Base-by-base conservation (phyloP, 2,888 invertebrate genomes). In the Polymixis flavicincta region DNA sequence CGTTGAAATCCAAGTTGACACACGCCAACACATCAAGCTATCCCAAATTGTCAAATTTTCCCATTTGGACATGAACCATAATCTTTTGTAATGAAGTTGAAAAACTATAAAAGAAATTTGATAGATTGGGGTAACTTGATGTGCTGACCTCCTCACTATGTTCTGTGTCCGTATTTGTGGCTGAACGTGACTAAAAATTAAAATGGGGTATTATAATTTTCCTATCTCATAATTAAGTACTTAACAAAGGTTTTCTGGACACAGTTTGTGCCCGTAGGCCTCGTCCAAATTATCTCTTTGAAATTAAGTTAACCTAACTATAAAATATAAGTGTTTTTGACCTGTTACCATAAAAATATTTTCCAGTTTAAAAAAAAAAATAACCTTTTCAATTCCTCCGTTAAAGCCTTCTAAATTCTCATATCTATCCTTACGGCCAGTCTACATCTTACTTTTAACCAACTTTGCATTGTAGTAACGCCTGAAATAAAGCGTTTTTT, bases 401-500 rank as follows among this genome's bases (percentile, higher is more conserved):
- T 50, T 14, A 17, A 14, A 60, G 14, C 28, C 13, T 37, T 48
- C 13, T 28, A 14, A 54, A 57, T 59, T 78, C 61, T 69, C 28
- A 66, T n/a, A 66, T 45, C 13, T 37, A 52, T 60, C 11, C 48
- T 69, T 48, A 69, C 22, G n/a, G 25, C 45, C 32, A 55, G 32
- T 50, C 19, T 55, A 37, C 9, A 13, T 45, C 22, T 66, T n/a
- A n/a, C 69, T 19, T 66, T 14, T 65, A 65, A 50, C 28, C 25
- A 32, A 52, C 48, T 57, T 52, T 14, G 61, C 55, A 70, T 66
- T 76, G 25, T 72, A 57, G 72, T 71, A 65, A 68, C 63, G 61
- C 61, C 78, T 66, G 69, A 73, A 71, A 71, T 74, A 74, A 71
- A 76, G 22, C 60, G 57, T n/a, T 72, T 73, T 85, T 67, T 71